Evolutionary conservation across 1,140 invertebrate genomes (phyloP).

Genomic region (Philopotamus ludificatus): DNA sequence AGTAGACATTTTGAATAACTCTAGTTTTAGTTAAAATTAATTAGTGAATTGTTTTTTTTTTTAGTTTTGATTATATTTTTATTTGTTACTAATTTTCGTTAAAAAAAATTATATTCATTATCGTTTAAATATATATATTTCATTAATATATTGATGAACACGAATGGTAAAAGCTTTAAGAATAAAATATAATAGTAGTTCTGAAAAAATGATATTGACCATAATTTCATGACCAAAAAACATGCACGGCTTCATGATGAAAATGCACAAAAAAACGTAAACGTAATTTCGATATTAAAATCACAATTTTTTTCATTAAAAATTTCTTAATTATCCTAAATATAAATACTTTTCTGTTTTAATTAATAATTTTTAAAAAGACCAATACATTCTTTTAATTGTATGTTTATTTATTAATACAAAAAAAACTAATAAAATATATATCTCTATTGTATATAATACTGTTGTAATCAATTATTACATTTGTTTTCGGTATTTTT

Average conservation of each 20-base stretch:
- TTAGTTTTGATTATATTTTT: background rate
- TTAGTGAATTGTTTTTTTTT: background rate
- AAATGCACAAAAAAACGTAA: slow-evolving; percentile 6
- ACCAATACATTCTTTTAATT: too few species aligned
- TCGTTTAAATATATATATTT: slow-evolving; percentile 12
- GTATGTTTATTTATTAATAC: too few species aligned
- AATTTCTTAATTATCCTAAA: too few species aligned
- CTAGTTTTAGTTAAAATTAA: background rate
- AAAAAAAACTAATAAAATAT: too few species aligned
- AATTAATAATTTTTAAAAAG: too few species aligned
- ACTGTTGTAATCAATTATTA: too few species aligned
- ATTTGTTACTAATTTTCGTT: background rate
- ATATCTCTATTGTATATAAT: too few species aligned
- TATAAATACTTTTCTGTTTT: too few species aligned
- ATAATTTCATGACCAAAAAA: slow-evolving; percentile 30
- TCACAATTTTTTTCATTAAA: too few species aligned
- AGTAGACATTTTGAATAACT: background rate
- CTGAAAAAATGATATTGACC: slow-evolving; percentile 18
- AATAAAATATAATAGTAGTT: slow-evolving; percentile 27
- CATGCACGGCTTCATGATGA: slow-evolving; percentile 30
- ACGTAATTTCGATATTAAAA: too few species aligned
- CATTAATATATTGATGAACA: slow-evolving; percentile 12
- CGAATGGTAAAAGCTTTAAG: slow-evolving; percentile 40
- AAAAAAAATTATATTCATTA: too few species aligned
- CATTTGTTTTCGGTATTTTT: too few species aligned